These are phyloP conservation scores for Coracopsis vasa DNA, from an alignment of 2,113 vertebrate species.

Conservation along the genomic window DNA sequence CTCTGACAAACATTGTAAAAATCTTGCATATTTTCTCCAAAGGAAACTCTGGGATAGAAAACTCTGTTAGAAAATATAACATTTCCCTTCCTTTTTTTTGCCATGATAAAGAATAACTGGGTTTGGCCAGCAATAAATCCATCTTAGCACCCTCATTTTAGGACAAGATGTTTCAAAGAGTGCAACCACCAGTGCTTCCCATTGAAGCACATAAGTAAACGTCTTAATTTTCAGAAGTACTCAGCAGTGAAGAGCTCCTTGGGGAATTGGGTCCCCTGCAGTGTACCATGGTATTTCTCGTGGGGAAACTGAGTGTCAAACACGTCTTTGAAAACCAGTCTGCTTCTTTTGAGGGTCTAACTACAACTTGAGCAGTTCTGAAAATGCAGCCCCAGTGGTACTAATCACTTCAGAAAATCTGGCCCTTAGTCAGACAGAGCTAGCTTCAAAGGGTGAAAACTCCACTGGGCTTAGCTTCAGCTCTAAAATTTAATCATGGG, in stretches of 20 bases:
- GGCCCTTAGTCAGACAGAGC: slow-evolving; percentile 31
- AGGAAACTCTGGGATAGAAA: slow-evolving; percentile 25
- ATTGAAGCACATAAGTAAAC: accelerated
- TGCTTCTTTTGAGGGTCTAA: background rate
- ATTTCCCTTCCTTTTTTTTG: slow-evolving; percentile 1
- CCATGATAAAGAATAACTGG: background rate
- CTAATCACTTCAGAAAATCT: slow-evolving; percentile 33
- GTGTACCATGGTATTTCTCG: accelerated
- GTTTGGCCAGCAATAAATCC: background rate
- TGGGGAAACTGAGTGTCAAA: accelerated
- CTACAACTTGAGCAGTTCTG: background rate
- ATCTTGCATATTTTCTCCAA: slow-evolving; percentile 62
- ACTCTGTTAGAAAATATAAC: slow-evolving; percentile 31
- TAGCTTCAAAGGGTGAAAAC: slow-evolving; percentile 53
- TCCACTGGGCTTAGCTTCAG: slow-evolving; percentile 23
- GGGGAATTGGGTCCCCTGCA: background rate
- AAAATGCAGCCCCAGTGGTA: slow-evolving; percentile 5
- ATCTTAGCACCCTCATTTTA: background rate
- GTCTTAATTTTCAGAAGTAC: background rate
- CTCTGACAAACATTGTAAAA: slow-evolving; percentile 65
- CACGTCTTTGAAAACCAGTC: background rate
- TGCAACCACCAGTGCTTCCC: background rate
- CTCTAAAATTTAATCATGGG: slow-evolving; percentile 20
- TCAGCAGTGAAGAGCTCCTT: background rate
- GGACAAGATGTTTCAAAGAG: background rate